Conservation (phyloP, 2,888 invertebrate species). For the Drosophila birchii region DNA sequence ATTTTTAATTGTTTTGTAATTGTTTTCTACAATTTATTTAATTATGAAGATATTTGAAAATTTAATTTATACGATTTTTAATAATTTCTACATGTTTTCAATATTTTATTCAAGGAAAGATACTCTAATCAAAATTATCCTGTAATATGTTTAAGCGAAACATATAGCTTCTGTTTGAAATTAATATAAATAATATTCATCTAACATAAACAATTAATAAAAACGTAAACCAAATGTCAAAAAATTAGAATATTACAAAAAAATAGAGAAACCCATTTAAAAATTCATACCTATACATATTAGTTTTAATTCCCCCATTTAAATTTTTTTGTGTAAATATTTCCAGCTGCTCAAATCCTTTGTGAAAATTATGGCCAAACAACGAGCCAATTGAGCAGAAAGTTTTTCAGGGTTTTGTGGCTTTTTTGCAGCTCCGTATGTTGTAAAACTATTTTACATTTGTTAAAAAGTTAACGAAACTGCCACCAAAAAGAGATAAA, state of each 20-base stretch:
- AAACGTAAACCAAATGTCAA: rapidly evolving
- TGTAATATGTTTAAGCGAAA: neutral
- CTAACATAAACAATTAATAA: neutral
- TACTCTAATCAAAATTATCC: neutral
- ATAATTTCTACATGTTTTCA: neutral
- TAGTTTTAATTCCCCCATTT: neutral
- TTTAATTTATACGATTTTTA: too few species aligned
- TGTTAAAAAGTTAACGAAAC: conserved; percentile 12
- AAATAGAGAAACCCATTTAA: neutral
- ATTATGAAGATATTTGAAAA: neutral
- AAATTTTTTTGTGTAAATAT: neutral
- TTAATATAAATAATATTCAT: neutral
- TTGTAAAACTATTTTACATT: conserved; percentile 18
- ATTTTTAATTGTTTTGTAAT: conserved; percentile 2
- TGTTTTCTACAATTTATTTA: neutral
- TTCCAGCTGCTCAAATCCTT: conserved; percentile 1
- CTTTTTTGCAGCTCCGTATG: neutral
- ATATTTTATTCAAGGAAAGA: neutral
- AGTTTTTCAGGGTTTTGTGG: conserved; percentile 1
- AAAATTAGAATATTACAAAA: neutral
- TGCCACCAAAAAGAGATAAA: neutral
- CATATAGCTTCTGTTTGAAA: neutral
- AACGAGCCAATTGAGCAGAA: conserved; percentile 9
- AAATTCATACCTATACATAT: neutral
- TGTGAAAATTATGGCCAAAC: conserved; percentile 2